Conservation (phyloP, 2,888 invertebrate genomes). For the Polyommatus iphigenia region DNA sequence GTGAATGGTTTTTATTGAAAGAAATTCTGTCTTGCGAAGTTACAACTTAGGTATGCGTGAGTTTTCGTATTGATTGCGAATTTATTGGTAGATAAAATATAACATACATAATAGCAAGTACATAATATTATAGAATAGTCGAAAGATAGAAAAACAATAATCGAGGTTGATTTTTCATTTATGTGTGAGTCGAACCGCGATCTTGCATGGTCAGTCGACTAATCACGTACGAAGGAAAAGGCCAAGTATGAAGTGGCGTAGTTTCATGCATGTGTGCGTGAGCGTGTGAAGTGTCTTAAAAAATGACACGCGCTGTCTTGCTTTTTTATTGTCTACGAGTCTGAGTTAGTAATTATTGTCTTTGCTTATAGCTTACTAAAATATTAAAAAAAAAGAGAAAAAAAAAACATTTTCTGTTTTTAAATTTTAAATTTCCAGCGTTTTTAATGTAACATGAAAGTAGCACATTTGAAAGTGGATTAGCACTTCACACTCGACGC, state of each 20-base stretch:
- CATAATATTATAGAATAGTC: no score
- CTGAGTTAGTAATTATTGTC: not conserved
- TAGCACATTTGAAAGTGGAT: constrained; percentile 18
- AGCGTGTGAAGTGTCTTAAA: no score
- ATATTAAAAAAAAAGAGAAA: no score
- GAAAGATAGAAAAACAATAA: not conserved
- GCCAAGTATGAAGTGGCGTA: no score
- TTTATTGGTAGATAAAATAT: not conserved
- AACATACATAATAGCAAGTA: not conserved
- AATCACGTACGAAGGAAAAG: no score
- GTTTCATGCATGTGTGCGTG: no score
- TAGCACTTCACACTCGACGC: constrained; percentile 33
- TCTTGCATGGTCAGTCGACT: no score
- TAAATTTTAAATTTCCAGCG: not conserved
- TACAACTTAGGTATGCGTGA: not conserved
- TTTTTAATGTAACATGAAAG: not conserved
- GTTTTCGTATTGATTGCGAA: not conserved
- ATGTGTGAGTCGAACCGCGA: no score
- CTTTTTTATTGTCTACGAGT: not conserved
- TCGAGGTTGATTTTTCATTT: not conserved
- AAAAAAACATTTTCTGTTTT: not conserved
- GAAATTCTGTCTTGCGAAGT: not conserved
- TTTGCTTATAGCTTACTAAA: no score
- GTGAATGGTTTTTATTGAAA: constrained; percentile 27
- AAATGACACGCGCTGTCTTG: no score